A percentile compares a stretch with the other conserved stretches of the same genome.
These are phyloP conservation scores for Clarias batrachus DNA, from an alignment of 2,113 vertebrate species.

Conservation along the genomic window DNA sequence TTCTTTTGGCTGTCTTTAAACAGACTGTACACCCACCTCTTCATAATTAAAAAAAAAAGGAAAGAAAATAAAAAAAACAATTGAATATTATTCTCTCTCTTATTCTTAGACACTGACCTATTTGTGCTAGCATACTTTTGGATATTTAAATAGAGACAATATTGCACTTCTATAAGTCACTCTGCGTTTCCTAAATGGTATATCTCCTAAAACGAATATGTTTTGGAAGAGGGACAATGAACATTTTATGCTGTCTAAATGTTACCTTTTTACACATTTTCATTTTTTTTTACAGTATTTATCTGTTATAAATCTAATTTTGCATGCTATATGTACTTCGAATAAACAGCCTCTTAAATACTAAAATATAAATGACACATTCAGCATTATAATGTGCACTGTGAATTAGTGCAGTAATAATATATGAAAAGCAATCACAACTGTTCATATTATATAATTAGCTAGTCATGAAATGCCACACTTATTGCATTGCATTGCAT, in stretches of 20 bases:
- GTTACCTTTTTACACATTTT: conserved; percentile 2
- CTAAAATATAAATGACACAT: neutral
- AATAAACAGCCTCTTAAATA: conserved; percentile 5
- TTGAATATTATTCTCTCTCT: neutral
- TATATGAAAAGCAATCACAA: conserved; percentile 21
- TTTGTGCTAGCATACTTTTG: neutral
- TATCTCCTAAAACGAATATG: neutral
- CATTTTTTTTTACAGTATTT: neutral
- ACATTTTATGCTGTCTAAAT: neutral
- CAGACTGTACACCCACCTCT: neutral
- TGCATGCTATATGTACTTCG: no score
- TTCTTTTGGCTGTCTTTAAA: conserved; percentile 8
- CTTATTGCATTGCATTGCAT: neutral
- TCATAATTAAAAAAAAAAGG: neutral
- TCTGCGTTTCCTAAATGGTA: neutral
- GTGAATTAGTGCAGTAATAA: conserved; percentile 6
- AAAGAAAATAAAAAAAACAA: neutral
- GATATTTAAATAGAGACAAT: neutral
- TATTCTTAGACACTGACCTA: neutral
- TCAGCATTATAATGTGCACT: neutral
- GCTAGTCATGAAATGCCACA: neutral
- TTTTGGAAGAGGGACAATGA: neutral
- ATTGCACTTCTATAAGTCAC: neutral
- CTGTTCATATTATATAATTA: neutral
- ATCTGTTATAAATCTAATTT: neutral